These are phyloP conservation scores for Dolichallabes microphthalmus DNA, from an alignment of 2,113 vertebrate species.

Conservation along the genomic window DNA sequence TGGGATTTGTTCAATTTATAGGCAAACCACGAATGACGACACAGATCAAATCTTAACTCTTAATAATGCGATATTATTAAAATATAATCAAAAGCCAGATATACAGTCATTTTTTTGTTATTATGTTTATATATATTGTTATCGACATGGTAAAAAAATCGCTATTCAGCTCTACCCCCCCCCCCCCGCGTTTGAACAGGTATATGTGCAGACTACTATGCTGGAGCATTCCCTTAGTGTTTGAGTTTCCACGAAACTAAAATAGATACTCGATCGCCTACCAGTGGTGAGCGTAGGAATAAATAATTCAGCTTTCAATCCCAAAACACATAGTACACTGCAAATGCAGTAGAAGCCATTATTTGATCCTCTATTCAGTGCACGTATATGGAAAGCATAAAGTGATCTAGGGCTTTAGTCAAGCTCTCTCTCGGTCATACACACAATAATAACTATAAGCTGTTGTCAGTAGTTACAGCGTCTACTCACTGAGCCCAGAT, in stretches of 20 bases:
- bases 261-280: slow-evolving; percentile 63
- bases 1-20: background rate
- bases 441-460: background rate
- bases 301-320: background rate
- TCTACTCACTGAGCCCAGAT: background rate
- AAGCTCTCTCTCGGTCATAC: background rate
- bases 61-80: background rate
- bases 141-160: background rate
- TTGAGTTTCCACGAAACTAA: background rate
- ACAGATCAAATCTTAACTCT: background rate
- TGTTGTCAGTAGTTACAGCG: background rate
- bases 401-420: background rate
- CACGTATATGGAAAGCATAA: background rate
- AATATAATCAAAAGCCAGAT: too few species aligned
- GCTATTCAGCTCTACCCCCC: background rate
- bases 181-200: background rate
- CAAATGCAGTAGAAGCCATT: background rate
- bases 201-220: background rate
- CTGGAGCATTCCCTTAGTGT: background rate
- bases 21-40: background rate
- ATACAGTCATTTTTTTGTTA: background rate
- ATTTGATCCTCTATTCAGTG: background rate
- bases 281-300: slow-evolving; percentile 50
- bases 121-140: background rate
- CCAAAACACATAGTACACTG: background rate